Evolutionary conservation across 2,888 invertebrate genomes (phyloP).

Genomic region (Hypercompe scribonia): DNA sequence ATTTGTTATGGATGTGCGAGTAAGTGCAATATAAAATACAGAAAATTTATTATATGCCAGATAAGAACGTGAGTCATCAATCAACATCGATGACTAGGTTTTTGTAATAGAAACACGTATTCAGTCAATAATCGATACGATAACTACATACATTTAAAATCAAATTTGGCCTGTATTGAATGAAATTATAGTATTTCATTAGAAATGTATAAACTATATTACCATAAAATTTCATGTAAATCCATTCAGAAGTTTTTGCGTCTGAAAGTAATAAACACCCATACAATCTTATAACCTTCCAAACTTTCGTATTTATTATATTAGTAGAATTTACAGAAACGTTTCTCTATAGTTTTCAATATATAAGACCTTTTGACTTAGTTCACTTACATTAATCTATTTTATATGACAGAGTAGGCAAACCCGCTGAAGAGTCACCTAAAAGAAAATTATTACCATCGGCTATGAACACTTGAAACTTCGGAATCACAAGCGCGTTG

Average conservation of each 20-base stretch:
- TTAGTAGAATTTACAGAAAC: neutral
- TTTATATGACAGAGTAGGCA: too few relatives aligned
- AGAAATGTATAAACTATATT: neutral
- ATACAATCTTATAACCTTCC: too few relatives aligned
- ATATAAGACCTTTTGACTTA: too few relatives aligned
- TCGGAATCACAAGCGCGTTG: too few relatives aligned
- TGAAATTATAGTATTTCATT: neutral
- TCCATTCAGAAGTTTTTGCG: too few relatives aligned
- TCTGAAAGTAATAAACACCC: too few relatives aligned
- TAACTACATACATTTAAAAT: neutral
- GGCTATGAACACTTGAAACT: too few relatives aligned
- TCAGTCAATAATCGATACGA: slow-evolving; percentile 1
- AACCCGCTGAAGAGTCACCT: too few relatives aligned
- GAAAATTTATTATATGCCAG: neutral
- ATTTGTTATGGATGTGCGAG: neutral
- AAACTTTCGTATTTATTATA: too few relatives aligned
- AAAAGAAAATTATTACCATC: too few relatives aligned
- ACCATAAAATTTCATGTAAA: too few relatives aligned
- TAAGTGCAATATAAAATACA: neutral
- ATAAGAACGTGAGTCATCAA: slow-evolving; percentile 1
- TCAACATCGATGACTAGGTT: slow-evolving; percentile 6
- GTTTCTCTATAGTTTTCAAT: neutral
- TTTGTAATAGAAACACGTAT: slow-evolving; percentile 7
- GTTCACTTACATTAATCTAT: too few relatives aligned
- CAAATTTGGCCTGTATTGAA: neutral